Percentiles rank a stretch among this genome's conserved stretches.
These are phyloP conservation scores for Heterodera filipjevi DNA, from an alignment of 2,888 invertebrate genomes.

Conservation along the genomic window DNA sequence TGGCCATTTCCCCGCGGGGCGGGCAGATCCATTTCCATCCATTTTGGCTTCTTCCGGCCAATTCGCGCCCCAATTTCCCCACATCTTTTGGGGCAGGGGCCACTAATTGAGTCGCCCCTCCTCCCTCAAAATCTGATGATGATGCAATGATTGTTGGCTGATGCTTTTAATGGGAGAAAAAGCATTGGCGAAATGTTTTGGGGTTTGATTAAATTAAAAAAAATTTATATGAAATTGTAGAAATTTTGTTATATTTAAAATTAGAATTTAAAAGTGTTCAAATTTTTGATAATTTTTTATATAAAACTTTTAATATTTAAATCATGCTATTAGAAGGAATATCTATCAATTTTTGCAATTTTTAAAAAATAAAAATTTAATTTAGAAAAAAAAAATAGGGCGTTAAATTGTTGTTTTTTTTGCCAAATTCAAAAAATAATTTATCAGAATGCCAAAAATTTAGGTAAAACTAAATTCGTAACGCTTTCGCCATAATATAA, in stretches of 20 bases:
- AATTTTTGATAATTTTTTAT: background rate
- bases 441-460: too few species aligned
- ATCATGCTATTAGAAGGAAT: too few species aligned
- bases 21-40: constrained; percentile 5
- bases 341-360: too few species aligned
- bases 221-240: too few species aligned
- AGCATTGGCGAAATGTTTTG: background rate
- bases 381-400: too few species aligned
- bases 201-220: too few species aligned
- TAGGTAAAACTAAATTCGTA: background rate
- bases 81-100: background rate
- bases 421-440: too few species aligned
- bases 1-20: constrained; percentile 19
- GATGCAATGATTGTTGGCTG: background rate
- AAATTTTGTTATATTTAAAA: background rate
- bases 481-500: background rate
- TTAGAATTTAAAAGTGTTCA: too few species aligned
- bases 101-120: constrained; percentile 11
- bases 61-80: constrained; percentile 22
- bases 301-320: too few species aligned
- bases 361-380: too few species aligned
- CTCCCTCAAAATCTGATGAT: too few species aligned
- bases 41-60: constrained; percentile 13
- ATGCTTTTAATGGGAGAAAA: background rate
- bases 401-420: too few species aligned